Conservation (phyloP, 1,140 invertebrate species). For the Scaptodrosophila lebanonensis region DNA sequence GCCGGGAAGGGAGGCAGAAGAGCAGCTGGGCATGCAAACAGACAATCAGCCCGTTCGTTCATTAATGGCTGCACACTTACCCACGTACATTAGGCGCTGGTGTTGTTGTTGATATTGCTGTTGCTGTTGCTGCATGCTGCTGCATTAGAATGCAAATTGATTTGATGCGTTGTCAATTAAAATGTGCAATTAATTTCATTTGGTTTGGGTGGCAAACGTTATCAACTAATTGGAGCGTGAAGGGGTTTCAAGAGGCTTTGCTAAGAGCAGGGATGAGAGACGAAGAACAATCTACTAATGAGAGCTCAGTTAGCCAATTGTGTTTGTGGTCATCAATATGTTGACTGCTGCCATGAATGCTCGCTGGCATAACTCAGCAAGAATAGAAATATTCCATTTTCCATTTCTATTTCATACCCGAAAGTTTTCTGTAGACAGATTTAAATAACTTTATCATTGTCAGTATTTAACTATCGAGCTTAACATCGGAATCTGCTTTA, state of each 20-base stretch:
- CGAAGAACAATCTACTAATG: conserved; percentile 43
- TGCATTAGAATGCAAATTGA: conserved; percentile 65
- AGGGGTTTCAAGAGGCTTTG: neutral
- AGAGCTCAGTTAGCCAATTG: conserved; percentile 69
- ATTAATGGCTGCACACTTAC: conserved; percentile 43
- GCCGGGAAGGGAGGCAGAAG: neutral
- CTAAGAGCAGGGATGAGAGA: neutral
- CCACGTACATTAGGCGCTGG: no score
- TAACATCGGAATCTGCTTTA: no score
- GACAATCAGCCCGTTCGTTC: conserved; percentile 46
- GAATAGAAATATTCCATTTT: no score
- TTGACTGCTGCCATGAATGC: no score
- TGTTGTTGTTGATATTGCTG: no score
- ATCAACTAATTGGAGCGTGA: conserved; percentile 44
- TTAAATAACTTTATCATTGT: no score
- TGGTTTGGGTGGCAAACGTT: conserved; percentile 51
- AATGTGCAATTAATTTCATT: conserved; percentile 74
- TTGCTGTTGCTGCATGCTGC: neutral
- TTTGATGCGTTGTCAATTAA: conserved; percentile 73
- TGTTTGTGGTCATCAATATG: conserved; percentile 50
- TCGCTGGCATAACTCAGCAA: no score
- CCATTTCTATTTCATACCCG: no score
- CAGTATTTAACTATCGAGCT: no score
- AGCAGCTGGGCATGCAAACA: conserved; percentile 23
- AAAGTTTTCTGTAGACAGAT: no score